These are phyloP conservation scores for Ptyas mucosa DNA, from an alignment of 2,113 vertebrate genomes.

Conservation along the genomic window DNA sequence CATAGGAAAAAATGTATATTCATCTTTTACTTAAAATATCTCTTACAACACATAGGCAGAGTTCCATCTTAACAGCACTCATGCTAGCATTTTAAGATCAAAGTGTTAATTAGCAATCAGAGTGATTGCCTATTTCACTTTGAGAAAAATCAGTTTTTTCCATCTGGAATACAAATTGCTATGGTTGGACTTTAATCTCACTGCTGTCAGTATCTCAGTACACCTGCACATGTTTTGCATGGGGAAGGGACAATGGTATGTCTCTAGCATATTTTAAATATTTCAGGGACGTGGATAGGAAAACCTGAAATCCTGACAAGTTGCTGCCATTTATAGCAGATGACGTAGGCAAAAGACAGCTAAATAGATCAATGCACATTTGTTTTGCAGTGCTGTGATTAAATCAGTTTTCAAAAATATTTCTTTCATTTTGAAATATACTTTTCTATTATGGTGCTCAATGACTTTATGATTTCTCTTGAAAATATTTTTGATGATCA, in stretches of 20 bases:
- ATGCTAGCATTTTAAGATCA: background rate
- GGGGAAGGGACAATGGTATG: too few species aligned
- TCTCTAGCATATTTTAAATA: background rate
- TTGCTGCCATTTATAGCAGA: background rate
- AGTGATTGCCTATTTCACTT: slow-evolving; percentile 6
- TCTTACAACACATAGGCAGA: background rate
- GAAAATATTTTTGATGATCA: background rate
- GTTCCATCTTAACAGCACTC: background rate
- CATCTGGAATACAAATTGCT: background rate
- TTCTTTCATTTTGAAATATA: background rate
- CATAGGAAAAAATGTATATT: background rate
- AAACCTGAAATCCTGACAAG: background rate
- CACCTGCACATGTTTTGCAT: background rate
- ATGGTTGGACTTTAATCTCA: background rate
- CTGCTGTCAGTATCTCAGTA: background rate
- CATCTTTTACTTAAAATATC: background rate
- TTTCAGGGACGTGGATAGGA: background rate
- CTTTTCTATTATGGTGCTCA: background rate
- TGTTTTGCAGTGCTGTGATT: background rate
- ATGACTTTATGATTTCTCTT: background rate
- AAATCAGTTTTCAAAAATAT: background rate
- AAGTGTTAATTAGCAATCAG: slow-evolving; percentile 5
- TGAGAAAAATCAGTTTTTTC: background rate
- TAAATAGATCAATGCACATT: background rate
- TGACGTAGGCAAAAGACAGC: background rate